Percentiles rank a stretch among this genome's conserved stretches.
phyloP scores from a whole-genome alignment of 2,888 invertebrate genomes.

The Operophtera brumata region DNA sequence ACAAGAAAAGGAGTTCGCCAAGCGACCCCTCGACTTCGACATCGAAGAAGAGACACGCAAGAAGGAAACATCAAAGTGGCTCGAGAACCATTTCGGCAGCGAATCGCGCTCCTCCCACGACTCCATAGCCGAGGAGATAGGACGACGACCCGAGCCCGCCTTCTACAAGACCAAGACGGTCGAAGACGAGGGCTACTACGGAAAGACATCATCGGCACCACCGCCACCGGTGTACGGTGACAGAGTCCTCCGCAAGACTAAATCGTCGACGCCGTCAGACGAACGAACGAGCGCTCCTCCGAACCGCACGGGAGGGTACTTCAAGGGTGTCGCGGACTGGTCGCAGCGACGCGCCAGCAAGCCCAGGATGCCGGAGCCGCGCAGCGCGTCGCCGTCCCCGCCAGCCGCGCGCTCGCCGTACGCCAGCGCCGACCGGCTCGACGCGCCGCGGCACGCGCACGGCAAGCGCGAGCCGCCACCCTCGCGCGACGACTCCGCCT shows the following conservation, averaged over 20 bases:
- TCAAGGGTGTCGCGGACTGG: conserved; percentile 90
- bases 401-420: conserved; percentile 69
- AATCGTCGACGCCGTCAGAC: conserved; percentile 78
- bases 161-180: conserved; percentile 86
- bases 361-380: conserved; percentile 75
- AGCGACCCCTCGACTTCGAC: conserved; percentile 91
- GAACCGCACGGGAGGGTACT: conserved; percentile 80
- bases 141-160: conserved; percentile 82
- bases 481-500: conserved; percentile 80
- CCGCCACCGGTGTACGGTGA: conserved; percentile 71
- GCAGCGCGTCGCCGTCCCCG: conserved; percentile 72
- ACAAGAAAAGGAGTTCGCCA: conserved; percentile 87
- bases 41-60: conserved; percentile 94
- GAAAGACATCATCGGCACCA: conserved; percentile 68
- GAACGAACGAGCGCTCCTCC: conserved; percentile 67
- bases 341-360: conserved; percentile 83
- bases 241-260: conserved; percentile 73
- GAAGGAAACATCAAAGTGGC: conserved; percentile 94
- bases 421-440: conserved; percentile 65
- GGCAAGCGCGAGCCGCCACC: conserved; percentile 74
- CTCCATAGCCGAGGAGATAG: conserved; percentile 84
- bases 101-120: conserved; percentile 89
- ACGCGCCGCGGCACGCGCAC: conserved; percentile 64
- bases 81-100: conserved; percentile 94
- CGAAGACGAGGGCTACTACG: conserved; percentile 74